Conservation (phyloP, 2,113 vertebrate species). For the Sander vitreus region DNA sequence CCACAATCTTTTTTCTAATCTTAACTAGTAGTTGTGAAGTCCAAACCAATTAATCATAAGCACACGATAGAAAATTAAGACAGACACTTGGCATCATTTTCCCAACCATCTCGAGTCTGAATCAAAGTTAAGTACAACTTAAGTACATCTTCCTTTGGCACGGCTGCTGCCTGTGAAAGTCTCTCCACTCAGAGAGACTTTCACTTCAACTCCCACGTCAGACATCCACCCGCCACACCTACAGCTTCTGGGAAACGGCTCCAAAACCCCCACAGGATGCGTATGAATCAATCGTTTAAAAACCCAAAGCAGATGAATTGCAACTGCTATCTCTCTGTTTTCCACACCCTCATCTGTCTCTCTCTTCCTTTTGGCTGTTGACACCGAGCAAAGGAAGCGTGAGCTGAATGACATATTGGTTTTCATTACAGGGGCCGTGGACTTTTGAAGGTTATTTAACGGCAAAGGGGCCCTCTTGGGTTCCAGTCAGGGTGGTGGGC, state of each 20-base stretch:
- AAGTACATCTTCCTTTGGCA: slow-evolving; percentile 1
- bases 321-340: slow-evolving; percentile 9
- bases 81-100: background rate
- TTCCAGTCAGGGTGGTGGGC: slow-evolving; percentile 61
- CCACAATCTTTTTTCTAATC: too few species aligned
- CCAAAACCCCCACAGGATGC: slow-evolving; percentile 33
- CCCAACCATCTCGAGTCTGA: background rate
- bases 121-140: background rate
- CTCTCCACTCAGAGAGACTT: slow-evolving; percentile 18
- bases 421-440: slow-evolving; percentile 56
- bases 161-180: background rate
- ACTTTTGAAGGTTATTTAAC: slow-evolving; percentile 66
- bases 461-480: slow-evolving; percentile 47
- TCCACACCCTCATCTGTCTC: slow-evolving; percentile 26
- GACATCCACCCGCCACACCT: slow-evolving; percentile 13
- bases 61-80: slow-evolving; percentile 12
- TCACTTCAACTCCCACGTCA: slow-evolving; percentile 35
- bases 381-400: slow-evolving; percentile 53
- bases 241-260: slow-evolving; percentile 5
- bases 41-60: background rate
- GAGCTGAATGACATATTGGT: slow-evolving; percentile 50
- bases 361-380: slow-evolving; percentile 46
- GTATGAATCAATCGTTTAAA: slow-evolving; percentile 37
- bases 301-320: slow-evolving; percentile 42
- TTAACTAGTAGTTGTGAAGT: background rate